Evolutionary conservation across 37 sponge, comb jelly and placozoan species (phyloP).

Genomic region (Haliclona indistincta): DNA sequence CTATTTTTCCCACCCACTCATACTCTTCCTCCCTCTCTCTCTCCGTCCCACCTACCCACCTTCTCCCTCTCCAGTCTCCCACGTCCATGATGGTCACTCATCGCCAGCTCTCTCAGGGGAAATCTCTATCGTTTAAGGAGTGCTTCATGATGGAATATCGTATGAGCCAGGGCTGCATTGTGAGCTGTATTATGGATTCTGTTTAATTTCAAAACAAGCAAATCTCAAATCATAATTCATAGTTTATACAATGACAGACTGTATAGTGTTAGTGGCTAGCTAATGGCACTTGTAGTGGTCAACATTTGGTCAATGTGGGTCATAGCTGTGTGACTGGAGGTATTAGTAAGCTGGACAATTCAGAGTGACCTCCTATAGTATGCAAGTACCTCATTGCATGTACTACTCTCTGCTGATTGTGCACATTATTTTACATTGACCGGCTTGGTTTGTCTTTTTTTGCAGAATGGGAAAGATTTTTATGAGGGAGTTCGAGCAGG

Average conservation of each 20-base stretch:
- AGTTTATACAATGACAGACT: background rate
- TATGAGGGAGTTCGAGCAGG: constrained; percentile 86
- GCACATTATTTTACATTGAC: too few relatives aligned
- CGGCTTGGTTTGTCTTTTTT: too few relatives aligned
- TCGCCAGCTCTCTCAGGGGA: constrained; percentile 67
- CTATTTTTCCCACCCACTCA: background rate
- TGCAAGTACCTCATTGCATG: too few relatives aligned
- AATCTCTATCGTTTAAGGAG: constrained; percentile 60
- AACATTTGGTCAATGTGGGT: too few relatives aligned
- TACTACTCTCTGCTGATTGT: too few relatives aligned
- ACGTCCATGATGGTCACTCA: constrained; percentile 90
- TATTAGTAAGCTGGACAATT: too few relatives aligned
- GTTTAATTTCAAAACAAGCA: background rate
- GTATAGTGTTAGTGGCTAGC: too few relatives aligned
- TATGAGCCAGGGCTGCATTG: constrained; percentile 70
- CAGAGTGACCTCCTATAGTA: too few relatives aligned
- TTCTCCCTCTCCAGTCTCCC: constrained; percentile 77
- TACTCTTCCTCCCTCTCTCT: background rate
- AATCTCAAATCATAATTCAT: background rate
- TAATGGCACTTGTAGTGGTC: too few relatives aligned
- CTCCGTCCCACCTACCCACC: background rate
- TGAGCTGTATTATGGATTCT: constrained; percentile 7
- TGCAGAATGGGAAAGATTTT: constrained; percentile 78
- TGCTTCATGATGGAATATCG: constrained; percentile 87
- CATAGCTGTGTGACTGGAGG: too few relatives aligned